Base-by-base conservation (phyloP, 1,140 invertebrate genomes). In the Diorhabda elongata region DNA sequence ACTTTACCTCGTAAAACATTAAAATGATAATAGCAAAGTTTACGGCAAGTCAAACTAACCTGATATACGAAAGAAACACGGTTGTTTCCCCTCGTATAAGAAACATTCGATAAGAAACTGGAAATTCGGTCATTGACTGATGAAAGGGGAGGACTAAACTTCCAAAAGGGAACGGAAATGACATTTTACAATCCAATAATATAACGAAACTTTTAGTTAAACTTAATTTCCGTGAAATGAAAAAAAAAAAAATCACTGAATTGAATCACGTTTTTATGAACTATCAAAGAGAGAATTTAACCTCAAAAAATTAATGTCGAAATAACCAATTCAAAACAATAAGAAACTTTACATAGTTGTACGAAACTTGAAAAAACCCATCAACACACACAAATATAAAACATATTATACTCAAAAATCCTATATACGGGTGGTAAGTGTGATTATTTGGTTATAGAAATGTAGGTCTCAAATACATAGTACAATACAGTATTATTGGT, bases 21-120 rank as follows among this genome's bases (percentile, higher is more conserved):
- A 67, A 67, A 67, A 67, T 67, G 66, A 67, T 67, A 67, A 61
- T 60, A 43, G 44, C 58, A 11, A 60, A 60, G 58, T 67, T 67
- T 67, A 67, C 58, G 42, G 58, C 58, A 59, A 44, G 66, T 67
- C 66, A 67, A 66, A 67, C 66, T 67, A 67, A 60, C 45, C 45
- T 11, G 58, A 58, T 67, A 67, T 58, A 26, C 26, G 26, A 41
- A 52, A 52, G 47, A 44, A 65, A 56, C 41, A 26, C 41, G 58
- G 44, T 26, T 26, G 26, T 26, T 26, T 44, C 44, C 52, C 52
- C 64, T 7, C 64, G 52, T 52, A 42, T 41, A 62, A 42, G 61
- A 41, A 42, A 42, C 43, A 58, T 47, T 65, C 66, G 66, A 67
- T 67, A 67, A 67, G 66, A 67, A 42, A 44, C 41, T 47, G 61